Percentiles rank a stretch among this genome's conserved stretches.
Conservation (phyloP, 1,140 invertebrate species). For the Dendrolimus punctatus region DNA sequence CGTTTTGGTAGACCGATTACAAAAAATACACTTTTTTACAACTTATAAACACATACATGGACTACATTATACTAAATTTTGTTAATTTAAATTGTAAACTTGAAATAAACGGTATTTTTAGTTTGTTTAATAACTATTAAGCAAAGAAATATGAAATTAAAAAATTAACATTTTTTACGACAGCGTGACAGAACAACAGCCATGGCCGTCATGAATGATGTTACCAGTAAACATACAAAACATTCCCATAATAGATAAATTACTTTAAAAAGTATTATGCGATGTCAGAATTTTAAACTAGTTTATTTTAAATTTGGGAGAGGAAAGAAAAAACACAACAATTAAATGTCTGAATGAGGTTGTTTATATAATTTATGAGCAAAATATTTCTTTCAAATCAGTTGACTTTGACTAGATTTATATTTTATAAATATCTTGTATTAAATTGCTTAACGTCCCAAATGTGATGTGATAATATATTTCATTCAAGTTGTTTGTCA, state of each 20-base stretch:
- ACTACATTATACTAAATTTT: background rate
- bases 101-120: constrained; percentile 1
- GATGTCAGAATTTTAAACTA: too few species aligned
- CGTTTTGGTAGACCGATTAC: background rate
- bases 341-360: too few species aligned
- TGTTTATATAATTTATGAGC: too few species aligned
- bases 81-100: background rate
- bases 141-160: constrained; percentile 6
- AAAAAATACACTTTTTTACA: constrained; percentile 2
- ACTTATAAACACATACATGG: background rate
- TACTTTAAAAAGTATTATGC: constrained; percentile 1
- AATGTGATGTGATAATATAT: too few species aligned
- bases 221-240: background rate
- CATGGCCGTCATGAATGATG: constrained; percentile 8
- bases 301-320: too few species aligned
- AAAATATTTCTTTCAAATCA: too few species aligned
- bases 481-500: too few species aligned
- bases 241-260: background rate
- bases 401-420: too few species aligned
- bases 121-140: background rate
- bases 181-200: constrained; percentile 4
- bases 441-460: too few species aligned
- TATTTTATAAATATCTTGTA: too few species aligned
- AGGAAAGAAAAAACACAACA: too few species aligned
- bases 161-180: constrained; percentile 5